phyloP scores from a whole-genome alignment of 2,888 invertebrate species.

The Gonocerus acuteangulatus region DNA sequence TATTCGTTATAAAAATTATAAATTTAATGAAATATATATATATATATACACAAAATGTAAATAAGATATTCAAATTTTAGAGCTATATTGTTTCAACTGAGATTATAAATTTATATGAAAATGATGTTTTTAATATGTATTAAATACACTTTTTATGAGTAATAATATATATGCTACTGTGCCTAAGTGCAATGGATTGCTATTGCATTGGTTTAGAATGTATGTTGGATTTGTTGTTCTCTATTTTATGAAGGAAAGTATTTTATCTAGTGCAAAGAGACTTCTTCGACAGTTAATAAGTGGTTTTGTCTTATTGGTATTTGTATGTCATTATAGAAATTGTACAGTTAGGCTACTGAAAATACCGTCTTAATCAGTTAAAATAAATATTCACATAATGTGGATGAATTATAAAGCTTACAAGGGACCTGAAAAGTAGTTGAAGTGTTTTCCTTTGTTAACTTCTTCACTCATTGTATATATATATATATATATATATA shows the following conservation, averaged over 20 bases:
- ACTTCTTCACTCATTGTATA: neutral
- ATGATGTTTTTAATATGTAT: constrained; percentile 17
- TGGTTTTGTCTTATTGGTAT: too few species aligned
- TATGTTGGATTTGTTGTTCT: constrained; percentile 2
- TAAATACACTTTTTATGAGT: constrained; percentile 19
- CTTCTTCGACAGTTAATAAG: neutral
- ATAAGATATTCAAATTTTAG: constrained; percentile 9
- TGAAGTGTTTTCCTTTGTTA: neutral
- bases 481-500: neutral
- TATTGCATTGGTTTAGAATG: constrained; percentile 15
- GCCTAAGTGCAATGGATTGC: constrained; percentile 17
- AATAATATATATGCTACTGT: constrained; percentile 16
- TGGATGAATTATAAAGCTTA: constrained; percentile 1
- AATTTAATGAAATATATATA: constrained; percentile 1
- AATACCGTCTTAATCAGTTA: too few species aligned
- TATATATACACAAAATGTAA: constrained; percentile 5
- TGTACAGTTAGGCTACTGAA: too few species aligned
- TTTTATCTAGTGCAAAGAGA: neutral
- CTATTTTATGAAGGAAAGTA: neutral
- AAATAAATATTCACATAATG: neutral
- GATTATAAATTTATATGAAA: constrained; percentile 19
- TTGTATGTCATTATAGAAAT: too few species aligned
- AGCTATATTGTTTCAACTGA: constrained; percentile 14
- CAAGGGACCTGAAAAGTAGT: constrained; percentile 16
- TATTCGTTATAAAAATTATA: constrained; percentile 9